Evolutionary conservation across 2,113 vertebrate species (phyloP), one percentile per base, ranked within the genome.

Genomic region (Caracal caracal): DNA sequence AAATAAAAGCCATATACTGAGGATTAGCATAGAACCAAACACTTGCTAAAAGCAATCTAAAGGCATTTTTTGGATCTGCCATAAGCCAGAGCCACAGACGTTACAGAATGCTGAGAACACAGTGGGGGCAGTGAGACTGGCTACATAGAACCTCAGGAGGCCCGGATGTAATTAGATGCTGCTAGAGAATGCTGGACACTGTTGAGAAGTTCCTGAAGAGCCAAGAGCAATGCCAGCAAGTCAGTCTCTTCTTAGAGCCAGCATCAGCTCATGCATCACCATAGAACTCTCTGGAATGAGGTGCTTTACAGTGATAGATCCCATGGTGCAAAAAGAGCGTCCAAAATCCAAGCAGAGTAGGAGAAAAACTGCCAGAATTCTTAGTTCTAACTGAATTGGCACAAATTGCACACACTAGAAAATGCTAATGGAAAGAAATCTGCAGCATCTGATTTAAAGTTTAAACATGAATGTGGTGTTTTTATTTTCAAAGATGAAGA

Each of bases 351-450:
- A 66, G 79, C 22, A 4, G 11, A 66, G 37, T 10, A 61, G 11
- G 24, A 63, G 37, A 49, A 70, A 81, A 95, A 5, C 47, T 56
- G 40, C 22, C 47, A 83, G 35, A 59, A 70, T 56, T 63, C 65
- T 93, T 28, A 63, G 20, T 83, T 93, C 28, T 51, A 68, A 61
- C 19, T 70, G 13, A 96, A 43, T 47, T 28, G 24, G 30, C 40
- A 79, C 26, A 61, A 37, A 59, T 5, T 59, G 1, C 1, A 33
- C 26, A 79, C 61, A 71, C 3, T 33, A 43, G 82, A 88, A 90
- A 96, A 91, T 49, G 70, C 24, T 37, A 81, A 56, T 35, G n/a
- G 78, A 51, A 88, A 70, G 82, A 84, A 95, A 63, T 28, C 24
- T 47, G 43, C 26, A 68, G 28, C 66, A 81, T 79, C 87, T 65